These are phyloP conservation scores for Cerceris ruficornis DNA, from an alignment of 2,888 invertebrate genomes.

Conservation along the genomic window DNA sequence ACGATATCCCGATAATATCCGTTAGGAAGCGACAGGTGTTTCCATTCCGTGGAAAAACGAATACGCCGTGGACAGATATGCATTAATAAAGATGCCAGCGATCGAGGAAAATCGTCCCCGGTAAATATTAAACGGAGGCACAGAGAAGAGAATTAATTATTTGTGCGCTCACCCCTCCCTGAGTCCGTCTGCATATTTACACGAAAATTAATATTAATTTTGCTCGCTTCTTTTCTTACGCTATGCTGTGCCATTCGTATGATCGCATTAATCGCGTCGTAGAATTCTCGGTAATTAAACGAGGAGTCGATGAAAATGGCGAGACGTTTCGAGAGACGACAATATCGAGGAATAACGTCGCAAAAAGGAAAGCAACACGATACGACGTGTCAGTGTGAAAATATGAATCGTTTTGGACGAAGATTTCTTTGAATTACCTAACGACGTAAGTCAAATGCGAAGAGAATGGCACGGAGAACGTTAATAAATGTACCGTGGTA, in stretches of 20 bases:
- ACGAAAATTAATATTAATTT: neutral
- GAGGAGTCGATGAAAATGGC: neutral
- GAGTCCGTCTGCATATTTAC: neutral
- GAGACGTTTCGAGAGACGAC: neutral
- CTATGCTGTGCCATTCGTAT: neutral
- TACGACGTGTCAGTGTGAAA: conserved; percentile 10
- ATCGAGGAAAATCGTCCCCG: neutral
- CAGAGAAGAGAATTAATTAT: neutral
- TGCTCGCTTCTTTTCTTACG: neutral
- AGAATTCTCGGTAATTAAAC: conserved; percentile 3
- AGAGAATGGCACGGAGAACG: conserved; percentile 14
- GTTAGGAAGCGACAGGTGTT: conserved; percentile 10
- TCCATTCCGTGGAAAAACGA: neutral
- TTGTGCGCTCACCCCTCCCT: neutral
- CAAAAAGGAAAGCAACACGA: conserved; percentile 21
- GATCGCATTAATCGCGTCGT: neutral
- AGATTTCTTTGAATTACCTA: conserved; percentile 38
- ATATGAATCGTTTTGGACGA: conserved; percentile 16
- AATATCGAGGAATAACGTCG: conserved; percentile 35
- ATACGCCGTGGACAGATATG: neutral
- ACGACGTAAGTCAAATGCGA: conserved; percentile 34
- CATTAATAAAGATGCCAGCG: conserved; percentile 2
- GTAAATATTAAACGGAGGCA: neutral
- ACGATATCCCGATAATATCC: neutral
- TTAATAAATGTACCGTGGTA: conserved; percentile 45